Conservation (phyloP, 1,140 invertebrate species). For the Capitella teleta region DNA sequence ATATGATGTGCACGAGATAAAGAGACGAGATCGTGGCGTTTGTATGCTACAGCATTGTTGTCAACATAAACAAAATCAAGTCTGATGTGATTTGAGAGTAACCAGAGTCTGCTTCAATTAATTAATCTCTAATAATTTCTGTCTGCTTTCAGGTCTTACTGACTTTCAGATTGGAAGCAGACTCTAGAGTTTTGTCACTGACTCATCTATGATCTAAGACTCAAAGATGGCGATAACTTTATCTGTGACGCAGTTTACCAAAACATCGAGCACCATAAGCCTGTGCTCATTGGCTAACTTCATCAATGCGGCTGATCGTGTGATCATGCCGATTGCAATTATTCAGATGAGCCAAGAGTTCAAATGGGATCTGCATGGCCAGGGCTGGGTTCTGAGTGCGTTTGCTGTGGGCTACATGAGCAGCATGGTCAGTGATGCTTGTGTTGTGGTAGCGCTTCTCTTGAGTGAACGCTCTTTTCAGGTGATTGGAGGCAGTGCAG, state of each 20-base stretch:
- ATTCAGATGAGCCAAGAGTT: slow-evolving; percentile 64
- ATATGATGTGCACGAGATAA: too few species aligned
- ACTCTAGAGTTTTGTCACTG: too few species aligned
- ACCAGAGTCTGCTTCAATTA: too few species aligned
- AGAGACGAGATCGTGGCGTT: too few species aligned
- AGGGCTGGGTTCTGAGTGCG: slow-evolving; percentile 67
- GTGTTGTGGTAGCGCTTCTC: background rate
- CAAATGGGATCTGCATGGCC: slow-evolving; percentile 60
- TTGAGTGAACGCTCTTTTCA: slow-evolving; percentile 29
- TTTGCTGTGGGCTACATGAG: slow-evolving; percentile 71
- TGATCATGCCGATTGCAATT: slow-evolving; percentile 71
- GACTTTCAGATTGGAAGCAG: too few species aligned
- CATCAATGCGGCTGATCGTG: slow-evolving; percentile 66
- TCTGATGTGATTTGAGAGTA: too few species aligned
- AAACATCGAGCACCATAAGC: slow-evolving; percentile 49
- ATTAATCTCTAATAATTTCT: too few species aligned
- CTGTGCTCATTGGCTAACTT: slow-evolving; percentile 66
- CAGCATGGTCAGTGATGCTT: slow-evolving; percentile 51
- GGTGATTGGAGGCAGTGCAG: slow-evolving; percentile 60
- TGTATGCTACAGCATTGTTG: too few species aligned
- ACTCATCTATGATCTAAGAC: too few species aligned
- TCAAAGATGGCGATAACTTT: background rate
- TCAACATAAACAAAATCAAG: too few species aligned
- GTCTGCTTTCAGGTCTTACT: too few species aligned
- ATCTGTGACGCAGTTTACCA: slow-evolving; percentile 23